phyloP scores from a whole-genome alignment of 1,140 invertebrate genomes.

The Apis dorsata region DNA sequence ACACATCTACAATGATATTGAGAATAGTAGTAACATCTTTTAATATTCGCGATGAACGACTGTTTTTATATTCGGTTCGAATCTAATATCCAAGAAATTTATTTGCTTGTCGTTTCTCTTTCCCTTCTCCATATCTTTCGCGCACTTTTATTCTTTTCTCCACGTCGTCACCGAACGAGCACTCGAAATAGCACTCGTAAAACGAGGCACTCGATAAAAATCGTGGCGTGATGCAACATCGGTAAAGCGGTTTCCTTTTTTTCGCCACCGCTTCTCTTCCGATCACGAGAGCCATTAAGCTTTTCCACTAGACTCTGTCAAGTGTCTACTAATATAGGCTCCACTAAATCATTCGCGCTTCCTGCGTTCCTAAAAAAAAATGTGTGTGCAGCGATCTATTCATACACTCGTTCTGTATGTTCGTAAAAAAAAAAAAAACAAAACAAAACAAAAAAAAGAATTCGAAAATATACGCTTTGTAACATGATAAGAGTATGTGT shows the following conservation, averaged over 20 bases:
- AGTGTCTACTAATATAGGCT: slow-evolving; percentile 42
- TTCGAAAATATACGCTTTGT: not conserved
- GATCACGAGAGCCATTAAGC: slow-evolving; percentile 49
- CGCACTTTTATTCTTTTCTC: not conserved
- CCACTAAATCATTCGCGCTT: slow-evolving; percentile 41
- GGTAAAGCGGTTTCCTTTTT: slow-evolving; percentile 37
- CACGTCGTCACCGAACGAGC: slow-evolving; percentile 8
- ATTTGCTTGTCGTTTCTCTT: not conserved
- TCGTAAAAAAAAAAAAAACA: not conserved
- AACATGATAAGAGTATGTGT: not conserved
- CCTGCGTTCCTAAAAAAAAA: not conserved
- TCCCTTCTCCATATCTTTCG: not conserved
- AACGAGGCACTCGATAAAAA: slow-evolving; percentile 29
- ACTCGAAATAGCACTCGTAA: slow-evolving; percentile 40
- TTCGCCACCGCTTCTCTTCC: slow-evolving; percentile 2
- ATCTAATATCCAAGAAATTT: slow-evolving; percentile 38
- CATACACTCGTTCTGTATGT: not conserved
- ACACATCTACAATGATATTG: not conserved
- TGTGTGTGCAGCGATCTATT: not conserved
- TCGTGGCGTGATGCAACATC: slow-evolving; percentile 33
- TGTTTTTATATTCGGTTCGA: slow-evolving; percentile 5
- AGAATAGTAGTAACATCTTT: slow-evolving; percentile 1
- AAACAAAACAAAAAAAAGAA: not conserved
- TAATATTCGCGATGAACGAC: slow-evolving; percentile 10
- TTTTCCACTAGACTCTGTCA: slow-evolving; percentile 38